Percentiles rank a stretch among this genome's conserved stretches.
phyloP scores from a whole-genome alignment of 2,797 vertebrate species.

The Oophaga sylvatica region DNA sequence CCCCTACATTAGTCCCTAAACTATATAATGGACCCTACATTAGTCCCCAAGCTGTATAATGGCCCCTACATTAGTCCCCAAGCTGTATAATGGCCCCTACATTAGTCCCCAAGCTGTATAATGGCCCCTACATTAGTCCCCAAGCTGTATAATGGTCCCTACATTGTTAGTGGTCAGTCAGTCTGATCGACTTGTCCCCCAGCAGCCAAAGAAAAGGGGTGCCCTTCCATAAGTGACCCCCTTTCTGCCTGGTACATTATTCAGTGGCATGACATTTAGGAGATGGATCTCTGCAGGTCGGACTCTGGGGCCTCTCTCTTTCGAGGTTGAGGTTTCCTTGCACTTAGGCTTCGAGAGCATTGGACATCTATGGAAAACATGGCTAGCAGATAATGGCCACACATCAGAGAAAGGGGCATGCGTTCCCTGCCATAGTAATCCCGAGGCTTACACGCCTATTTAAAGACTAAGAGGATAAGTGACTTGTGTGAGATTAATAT shows the following conservation, averaged over 20 bases:
- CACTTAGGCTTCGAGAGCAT: background rate
- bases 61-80: too few relatives aligned
- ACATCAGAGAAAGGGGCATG: conserved; percentile 3
- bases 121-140: too few relatives aligned
- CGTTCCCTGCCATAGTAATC: conserved; percentile 35
- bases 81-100: too few relatives aligned
- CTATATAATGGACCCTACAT: too few relatives aligned
- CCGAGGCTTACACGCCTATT: conserved; percentile 51
- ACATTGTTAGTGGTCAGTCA: background rate
- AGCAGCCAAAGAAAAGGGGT: background rate
- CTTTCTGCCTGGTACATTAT: background rate
- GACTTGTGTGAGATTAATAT: conserved; percentile 48
- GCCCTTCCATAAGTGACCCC: background rate
- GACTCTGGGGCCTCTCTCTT: background rate
- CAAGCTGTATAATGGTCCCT: too few relatives aligned
- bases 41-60: too few relatives aligned
- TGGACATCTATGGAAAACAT: background rate
- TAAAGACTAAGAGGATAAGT: conserved; percentile 60
- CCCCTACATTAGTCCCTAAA: too few relatives aligned
- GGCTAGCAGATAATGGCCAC: background rate
- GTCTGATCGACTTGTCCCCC: background rate
- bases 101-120: too few relatives aligned
- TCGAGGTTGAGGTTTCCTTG: background rate
- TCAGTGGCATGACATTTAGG: background rate
- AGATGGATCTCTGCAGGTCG: background rate